phyloP scores from a whole-genome alignment of 1,140 invertebrate species.

The Panulirus ornatus region DNA sequence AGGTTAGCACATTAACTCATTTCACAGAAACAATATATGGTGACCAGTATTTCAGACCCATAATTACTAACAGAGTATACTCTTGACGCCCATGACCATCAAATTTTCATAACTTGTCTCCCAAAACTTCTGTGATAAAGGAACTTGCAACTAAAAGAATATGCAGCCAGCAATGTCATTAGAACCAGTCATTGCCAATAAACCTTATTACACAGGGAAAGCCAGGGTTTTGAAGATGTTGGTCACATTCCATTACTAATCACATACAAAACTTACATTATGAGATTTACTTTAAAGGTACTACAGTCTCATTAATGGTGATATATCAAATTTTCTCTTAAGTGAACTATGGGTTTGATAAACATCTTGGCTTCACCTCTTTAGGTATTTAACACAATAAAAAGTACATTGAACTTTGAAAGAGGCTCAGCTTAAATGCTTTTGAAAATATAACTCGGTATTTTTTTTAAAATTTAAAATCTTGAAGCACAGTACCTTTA shows the following conservation, averaged over 20 bases:
- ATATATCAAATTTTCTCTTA: neutral
- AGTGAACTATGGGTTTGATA: neutral
- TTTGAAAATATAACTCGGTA: neutral
- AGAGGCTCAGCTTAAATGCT: neutral
- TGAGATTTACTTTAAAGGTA: slow-evolving; percentile 47
- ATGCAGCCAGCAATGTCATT: neutral
- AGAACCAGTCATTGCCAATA: slow-evolving; percentile 9
- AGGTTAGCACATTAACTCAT: slow-evolving; percentile 40
- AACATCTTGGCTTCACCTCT: neutral
- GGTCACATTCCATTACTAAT: slow-evolving; percentile 46
- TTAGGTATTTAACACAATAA: no score
- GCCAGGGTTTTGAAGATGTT: slow-evolving; percentile 8
- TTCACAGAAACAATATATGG: neutral
- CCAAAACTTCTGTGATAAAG: neutral
- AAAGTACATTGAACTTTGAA: neutral
- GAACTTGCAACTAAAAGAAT: neutral
- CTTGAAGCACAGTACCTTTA: slow-evolving; percentile 21
- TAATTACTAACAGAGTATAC: neutral
- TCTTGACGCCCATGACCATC: neutral
- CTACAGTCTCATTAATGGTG: neutral
- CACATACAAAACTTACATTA: slow-evolving; percentile 40
- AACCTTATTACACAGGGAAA: neutral
- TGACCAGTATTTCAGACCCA: slow-evolving; percentile 32
- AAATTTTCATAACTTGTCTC: neutral
- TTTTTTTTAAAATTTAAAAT: neutral